Percentiles rank a stretch among this genome's conserved stretches.
Evolutionary conservation across 2,888 invertebrate genomes (phyloP).

Genomic region (Anthoptus insignis): DNA sequence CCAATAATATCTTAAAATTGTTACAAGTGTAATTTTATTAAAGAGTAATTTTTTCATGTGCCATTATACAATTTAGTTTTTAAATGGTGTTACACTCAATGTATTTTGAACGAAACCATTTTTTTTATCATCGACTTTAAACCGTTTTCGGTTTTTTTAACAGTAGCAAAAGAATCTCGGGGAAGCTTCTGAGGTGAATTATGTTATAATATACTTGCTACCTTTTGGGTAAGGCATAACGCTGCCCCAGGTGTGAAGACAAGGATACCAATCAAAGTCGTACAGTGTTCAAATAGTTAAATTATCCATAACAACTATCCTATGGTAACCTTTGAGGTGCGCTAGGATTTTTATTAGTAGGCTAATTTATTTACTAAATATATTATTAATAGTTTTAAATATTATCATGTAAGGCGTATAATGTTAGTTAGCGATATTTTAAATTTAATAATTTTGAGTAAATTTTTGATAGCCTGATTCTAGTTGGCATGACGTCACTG

Average conservation of each 20-base stretch:
- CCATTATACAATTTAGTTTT: not conserved
- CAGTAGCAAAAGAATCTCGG: no score
- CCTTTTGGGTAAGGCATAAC: not conserved
- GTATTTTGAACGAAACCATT: no score
- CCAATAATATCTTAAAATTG: not conserved
- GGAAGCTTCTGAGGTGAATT: not conserved
- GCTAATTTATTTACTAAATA: slow-evolving; percentile 13
- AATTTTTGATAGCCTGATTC: no score
- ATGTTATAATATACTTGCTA: not conserved
- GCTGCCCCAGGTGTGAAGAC: not conserved
- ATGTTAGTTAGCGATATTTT: slow-evolving; percentile 5
- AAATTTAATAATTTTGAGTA: no score
- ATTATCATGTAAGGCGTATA: slow-evolving; percentile 3
- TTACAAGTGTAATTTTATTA: not conserved
- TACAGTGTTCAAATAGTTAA: slow-evolving; percentile 26
- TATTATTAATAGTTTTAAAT: not conserved
- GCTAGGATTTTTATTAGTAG: slow-evolving; percentile 10
- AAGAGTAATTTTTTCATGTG: not conserved
- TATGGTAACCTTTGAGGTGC: slow-evolving; percentile 11
- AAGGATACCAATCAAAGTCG: not conserved
- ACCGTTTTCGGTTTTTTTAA: slow-evolving; percentile 1
- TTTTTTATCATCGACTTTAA: no score
- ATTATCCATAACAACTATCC: slow-evolving; percentile 22
- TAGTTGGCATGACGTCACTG: no score
- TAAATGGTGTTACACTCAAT: no score